A percentile compares a stretch with the other conserved stretches of the same genome.
phyloP scores from a whole-genome alignment of 2,113 vertebrate genomes.

The Xiphorhynchus elegans region DNA sequence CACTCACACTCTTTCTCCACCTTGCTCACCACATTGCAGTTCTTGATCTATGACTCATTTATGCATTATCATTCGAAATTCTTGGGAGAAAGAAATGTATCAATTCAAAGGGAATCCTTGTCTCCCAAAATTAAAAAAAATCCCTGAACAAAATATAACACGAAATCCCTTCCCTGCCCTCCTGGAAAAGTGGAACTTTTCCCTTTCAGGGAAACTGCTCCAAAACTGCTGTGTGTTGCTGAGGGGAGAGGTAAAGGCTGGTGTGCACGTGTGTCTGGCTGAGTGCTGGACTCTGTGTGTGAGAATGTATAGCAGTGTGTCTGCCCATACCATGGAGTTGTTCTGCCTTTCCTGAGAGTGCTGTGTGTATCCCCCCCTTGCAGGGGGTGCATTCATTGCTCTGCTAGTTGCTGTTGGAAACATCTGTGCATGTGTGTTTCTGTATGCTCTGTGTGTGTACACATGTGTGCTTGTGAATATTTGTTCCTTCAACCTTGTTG shows the following conservation, averaged over 20 bases:
- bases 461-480: not conserved
- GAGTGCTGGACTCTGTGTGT: not conserved
- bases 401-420: not conserved
- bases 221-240: not conserved
- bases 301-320: not conserved
- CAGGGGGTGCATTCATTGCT: not conserved
- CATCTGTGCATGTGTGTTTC: not conserved
- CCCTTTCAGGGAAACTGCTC: not conserved
- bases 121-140: constrained; percentile 34
- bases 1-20: constrained; percentile 59
- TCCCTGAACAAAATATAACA: not conserved
- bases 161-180: not conserved
- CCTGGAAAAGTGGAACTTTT: not conserved
- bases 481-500: not conserved
- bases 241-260: not conserved
- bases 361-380: not conserved
- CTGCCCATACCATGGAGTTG: not conserved
- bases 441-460: not conserved
- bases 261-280: not conserved
- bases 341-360: not conserved
- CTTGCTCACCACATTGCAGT: constrained; percentile 62
- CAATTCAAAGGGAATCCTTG: constrained; percentile 71
- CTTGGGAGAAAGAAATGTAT: constrained; percentile 72
- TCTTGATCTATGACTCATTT: constrained; percentile 79
- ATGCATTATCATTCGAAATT: constrained; percentile 70